Evolutionary conservation across 2,888 invertebrate species (phyloP).

Genomic region (Drosophila lacicola): DNA sequence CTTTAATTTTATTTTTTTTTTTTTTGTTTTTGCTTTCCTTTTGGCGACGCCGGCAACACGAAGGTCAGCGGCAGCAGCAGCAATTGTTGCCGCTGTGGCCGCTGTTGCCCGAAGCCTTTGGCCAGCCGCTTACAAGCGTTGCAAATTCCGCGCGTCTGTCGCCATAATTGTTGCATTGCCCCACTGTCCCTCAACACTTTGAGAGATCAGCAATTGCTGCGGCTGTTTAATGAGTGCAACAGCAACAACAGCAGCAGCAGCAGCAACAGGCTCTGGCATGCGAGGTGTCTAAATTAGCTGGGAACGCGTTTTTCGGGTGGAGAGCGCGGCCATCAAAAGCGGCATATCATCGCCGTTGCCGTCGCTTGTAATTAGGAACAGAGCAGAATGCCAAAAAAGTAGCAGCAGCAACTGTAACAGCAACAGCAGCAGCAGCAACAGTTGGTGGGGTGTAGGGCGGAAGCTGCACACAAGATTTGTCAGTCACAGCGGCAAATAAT

Average conservation of each 20-base stretch:
- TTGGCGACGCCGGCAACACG: constrained; percentile 62
- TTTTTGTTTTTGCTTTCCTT: constrained; percentile 47
- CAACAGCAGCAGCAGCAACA: constrained; percentile 24
- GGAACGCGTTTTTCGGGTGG: constrained; percentile 76
- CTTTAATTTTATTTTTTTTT: constrained; percentile 26
- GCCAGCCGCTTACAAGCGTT: constrained; percentile 77
- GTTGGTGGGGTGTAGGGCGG: not conserved
- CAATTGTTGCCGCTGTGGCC: constrained; percentile 42
- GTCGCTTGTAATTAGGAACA: constrained; percentile 66
- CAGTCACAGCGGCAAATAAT: constrained; percentile 62
- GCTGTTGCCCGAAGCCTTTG: constrained; percentile 58
- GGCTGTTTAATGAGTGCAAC: constrained; percentile 68
- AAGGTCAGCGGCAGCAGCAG: constrained; percentile 59
- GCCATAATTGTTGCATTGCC: constrained; percentile 72
- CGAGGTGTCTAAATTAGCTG: constrained; percentile 81
- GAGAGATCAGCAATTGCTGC: constrained; percentile 55
- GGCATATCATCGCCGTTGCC: constrained; percentile 51
- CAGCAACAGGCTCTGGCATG: constrained; percentile 58
- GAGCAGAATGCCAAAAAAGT: constrained; percentile 56
- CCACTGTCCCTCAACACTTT: constrained; percentile 50
- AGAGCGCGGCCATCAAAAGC: constrained; percentile 72
- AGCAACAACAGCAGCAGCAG: constrained; percentile 19
- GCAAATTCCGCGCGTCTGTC: constrained; percentile 75
- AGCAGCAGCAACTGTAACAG: constrained; percentile 10
- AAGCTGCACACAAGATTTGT: constrained; percentile 33